Conservation (phyloP, 2,797 vertebrate species). For the Pyrocephalus nanus region DNA sequence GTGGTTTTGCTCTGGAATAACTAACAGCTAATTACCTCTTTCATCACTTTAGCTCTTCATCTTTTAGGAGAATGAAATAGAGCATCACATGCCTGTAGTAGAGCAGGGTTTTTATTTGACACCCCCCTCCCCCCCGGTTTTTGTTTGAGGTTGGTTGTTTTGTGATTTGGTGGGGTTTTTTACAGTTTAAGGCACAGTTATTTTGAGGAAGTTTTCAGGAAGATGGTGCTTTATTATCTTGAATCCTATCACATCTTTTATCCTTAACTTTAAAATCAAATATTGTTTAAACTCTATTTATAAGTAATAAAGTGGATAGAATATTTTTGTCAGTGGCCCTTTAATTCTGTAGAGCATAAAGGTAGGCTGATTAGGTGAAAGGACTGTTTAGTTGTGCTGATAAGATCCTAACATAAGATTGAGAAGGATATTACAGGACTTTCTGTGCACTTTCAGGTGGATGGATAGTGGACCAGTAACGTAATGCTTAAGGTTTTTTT, state of each 20-base stretch:
- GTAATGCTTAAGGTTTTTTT: neutral
- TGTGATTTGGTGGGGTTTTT: too few species aligned
- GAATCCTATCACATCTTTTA: neutral
- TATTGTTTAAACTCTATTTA: neutral
- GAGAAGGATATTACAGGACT: neutral
- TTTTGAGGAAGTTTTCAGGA: neutral
- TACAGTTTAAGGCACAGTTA: neutral
- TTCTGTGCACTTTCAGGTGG: neutral
- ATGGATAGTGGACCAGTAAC: neutral
- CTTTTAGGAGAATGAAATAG: neutral
- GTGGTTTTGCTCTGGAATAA: constrained; percentile 26
- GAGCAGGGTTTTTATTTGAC: neutral
- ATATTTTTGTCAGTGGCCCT: neutral
- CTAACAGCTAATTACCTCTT: constrained; percentile 46
- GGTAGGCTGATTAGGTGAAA: neutral
- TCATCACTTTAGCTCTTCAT: constrained; percentile 13
- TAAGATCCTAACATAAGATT: neutral
- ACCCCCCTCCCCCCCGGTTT: fast-evolving
- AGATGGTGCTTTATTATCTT: neutral
- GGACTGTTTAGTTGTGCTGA: neutral
- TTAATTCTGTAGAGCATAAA: neutral
- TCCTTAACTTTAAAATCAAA: neutral
- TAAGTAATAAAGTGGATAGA: neutral
- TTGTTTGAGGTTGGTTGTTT: neutral
- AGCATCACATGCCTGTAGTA: neutral